Percentiles rank a stretch among this genome's conserved stretches.
These are phyloP conservation scores for Xylocampa areola DNA, from an alignment of 2,888 invertebrate genomes.

Conservation along the genomic window DNA sequence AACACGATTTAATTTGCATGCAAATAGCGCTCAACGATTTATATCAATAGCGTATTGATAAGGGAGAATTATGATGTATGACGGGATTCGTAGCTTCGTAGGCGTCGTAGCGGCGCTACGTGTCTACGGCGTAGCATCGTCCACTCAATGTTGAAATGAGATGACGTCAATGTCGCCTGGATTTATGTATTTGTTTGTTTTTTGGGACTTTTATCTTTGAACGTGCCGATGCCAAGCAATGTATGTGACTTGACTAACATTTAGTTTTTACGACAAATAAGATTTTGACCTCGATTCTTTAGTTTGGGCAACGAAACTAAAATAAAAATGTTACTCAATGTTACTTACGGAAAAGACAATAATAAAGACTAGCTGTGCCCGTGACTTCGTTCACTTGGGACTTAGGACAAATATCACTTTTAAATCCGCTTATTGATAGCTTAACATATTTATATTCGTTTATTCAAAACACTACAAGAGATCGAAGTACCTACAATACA, in stretches of 20 bases:
- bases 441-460: too few species aligned
- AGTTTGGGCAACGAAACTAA: too few species aligned
- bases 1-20: slow-evolving; percentile 34
- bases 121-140: slow-evolving; percentile 34
- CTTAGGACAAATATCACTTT: too few species aligned
- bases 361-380: too few species aligned
- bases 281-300: too few species aligned
- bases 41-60: slow-evolving; percentile 57
- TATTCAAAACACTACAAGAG: too few species aligned
- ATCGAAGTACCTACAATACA: too few species aligned
- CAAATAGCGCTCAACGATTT: slow-evolving; percentile 47
- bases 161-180: slow-evolving; percentile 20
- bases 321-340: too few species aligned
- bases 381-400: too few species aligned
- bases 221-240: background rate
- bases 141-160: slow-evolving; percentile 10
- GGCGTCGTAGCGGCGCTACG: slow-evolving; percentile 48
- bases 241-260: background rate
- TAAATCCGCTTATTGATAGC: too few species aligned
- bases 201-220: slow-evolving; percentile 1
- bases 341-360: too few species aligned
- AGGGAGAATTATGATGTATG: slow-evolving; percentile 45
- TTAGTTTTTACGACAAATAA: too few species aligned
- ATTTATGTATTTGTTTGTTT: slow-evolving; percentile 30
- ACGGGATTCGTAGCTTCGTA: slow-evolving; percentile 29